Base-by-base conservation (phyloP, 2,888 invertebrate species). In the Colletes collaris region DNA sequence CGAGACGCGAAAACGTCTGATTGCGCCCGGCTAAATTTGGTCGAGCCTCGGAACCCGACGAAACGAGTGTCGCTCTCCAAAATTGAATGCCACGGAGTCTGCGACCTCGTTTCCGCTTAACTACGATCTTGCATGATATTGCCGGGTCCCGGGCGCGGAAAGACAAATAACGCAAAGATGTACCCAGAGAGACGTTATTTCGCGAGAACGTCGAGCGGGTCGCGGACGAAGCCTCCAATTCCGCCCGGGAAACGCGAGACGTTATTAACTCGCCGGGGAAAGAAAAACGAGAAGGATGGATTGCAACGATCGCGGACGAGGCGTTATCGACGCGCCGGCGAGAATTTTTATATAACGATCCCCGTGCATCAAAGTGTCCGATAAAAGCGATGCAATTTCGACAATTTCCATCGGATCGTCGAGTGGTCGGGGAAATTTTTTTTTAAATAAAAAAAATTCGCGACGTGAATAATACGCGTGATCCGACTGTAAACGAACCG, bases 71-170 rank as follows among this genome's bases (percentile, higher is more conserved):
- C 56, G 64, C 52, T 64, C 50, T 60, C 35, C 62, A 66, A 86
- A 85, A 86, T 85, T 86, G 81, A 79, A 79, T 71, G 71, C 76
- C 37, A 59, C 68, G 0, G 60, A 59, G 65, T 56, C 64, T 56
- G 49, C 65, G 65, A 76, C 76, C 86, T 73, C 78, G 80, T 83
- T 87, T 79, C 64, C 78, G 66, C 76, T 80, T 85, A 86, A 86
- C 86, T 81, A 76, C 79, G 74, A 88, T 81, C 81, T 87, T 66
- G 82, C 87, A 65, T 59, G 83, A 87, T 88, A 87, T 87, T 87
- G 83, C 88, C 56, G 55, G 66, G 76, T 79, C 8, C 77, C 75
- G 69, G 65, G 70, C 71, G 70, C 49, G 37, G 79, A 79, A 88
- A 87, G 64, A 56, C 80, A 83, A 85, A 85, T 77, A 84, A 77